Percentiles rank a stretch among this genome's conserved stretches.
Evolutionary conservation across 64 coral and sea anemone genomes (phyloP).

Genomic region (Astreopora myriophthalma): DNA sequence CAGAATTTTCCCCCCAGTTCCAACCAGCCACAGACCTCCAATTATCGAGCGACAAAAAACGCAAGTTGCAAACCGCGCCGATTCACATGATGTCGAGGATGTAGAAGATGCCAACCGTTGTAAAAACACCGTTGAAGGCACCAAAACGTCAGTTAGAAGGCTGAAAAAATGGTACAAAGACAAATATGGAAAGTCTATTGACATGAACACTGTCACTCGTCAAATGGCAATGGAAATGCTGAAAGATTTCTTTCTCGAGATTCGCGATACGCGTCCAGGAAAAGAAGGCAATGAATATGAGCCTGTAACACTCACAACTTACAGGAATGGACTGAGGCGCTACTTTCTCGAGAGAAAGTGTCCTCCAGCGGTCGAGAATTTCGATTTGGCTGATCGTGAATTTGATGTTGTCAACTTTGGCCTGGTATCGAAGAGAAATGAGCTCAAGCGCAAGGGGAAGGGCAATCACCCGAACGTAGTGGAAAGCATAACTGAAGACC

Average conservation of each 20-base stretch:
- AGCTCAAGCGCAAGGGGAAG: constrained; percentile 98
- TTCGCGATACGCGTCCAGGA: constrained; percentile 96
- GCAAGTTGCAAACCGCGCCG: constrained; percentile 58
- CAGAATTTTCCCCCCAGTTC: constrained; percentile 47
- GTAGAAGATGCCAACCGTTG: constrained; percentile 95
- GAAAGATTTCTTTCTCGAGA: constrained; percentile 99
- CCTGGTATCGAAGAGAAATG: constrained; percentile 95
- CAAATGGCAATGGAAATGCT: constrained; percentile 86
- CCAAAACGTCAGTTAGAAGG: constrained; percentile 96
- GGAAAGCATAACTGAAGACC: constrained; percentile 97
- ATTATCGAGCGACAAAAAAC: constrained; percentile 66
- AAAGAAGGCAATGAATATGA: constrained; percentile 99
- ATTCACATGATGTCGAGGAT: constrained; percentile 90
- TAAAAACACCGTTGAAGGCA: constrained; percentile 99
- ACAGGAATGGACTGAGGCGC: constrained; percentile 96
- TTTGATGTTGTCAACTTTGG: constrained; percentile 98
- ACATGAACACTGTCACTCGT: constrained; percentile 93
- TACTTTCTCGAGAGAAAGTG: constrained; percentile 99
- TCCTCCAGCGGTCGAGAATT: constrained; percentile 95
- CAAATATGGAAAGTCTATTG: constrained; percentile 93
- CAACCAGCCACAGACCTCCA: constrained; percentile 57
- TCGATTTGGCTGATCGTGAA: constrained; percentile 97
- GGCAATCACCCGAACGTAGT: constrained; percentile 99
- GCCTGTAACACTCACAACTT: constrained; percentile 96
- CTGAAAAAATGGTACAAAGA: constrained; percentile 99